Evolutionary conservation across 2,797 vertebrate species (phyloP), one percentile per base, ranked within the genome.

Genomic region (Craterocephalus amniculus): DNA sequence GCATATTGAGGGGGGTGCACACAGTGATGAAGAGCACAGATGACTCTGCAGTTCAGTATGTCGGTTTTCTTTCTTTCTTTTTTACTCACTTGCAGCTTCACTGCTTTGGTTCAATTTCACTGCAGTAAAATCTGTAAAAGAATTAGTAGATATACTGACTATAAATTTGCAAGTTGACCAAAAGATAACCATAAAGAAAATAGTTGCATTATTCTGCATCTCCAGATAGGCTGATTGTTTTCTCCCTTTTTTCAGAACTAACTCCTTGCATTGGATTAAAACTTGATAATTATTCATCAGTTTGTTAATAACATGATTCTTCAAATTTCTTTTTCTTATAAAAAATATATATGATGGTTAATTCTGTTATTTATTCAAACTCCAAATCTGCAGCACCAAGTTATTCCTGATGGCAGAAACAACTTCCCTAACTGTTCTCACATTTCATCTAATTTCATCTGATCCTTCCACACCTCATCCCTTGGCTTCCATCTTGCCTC

Each of bases 401-500:
- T 43, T 54, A 43, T 59, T 58, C 27, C 35, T 20, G 26, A 45
- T 36, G 29, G 52, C 16, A 49, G 38, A 54, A 16, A 32, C 24
- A 27, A 18, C 27, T 4, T 54, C 35, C 32, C 58, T 24, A 26
- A 43, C 34, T 36, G 35, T 26, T 16, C n/a, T 43, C 14, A 16
- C 27, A 38, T 11, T 40, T 40, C 12, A 8, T 0, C 12, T 49
- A 20, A 4, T 24, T 34, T 26, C 16, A 32, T 31, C 11, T 24
- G 12, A 27, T 57, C 26, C 22, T 35, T 72, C 27, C 57, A 31
- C 3, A 26, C 36, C 18, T 43, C 10, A 36, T 60, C 63, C 58
- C 60, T 32, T 27, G 20, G 63, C 61, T 76, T 64, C 64, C 11
- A 34, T 68, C 58, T 76, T 36, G 36, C 48, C 60, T 75, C 36